Evolutionary conservation across 2,113 vertebrate genomes (phyloP).

Genomic region (Morphnarchus princeps): DNA sequence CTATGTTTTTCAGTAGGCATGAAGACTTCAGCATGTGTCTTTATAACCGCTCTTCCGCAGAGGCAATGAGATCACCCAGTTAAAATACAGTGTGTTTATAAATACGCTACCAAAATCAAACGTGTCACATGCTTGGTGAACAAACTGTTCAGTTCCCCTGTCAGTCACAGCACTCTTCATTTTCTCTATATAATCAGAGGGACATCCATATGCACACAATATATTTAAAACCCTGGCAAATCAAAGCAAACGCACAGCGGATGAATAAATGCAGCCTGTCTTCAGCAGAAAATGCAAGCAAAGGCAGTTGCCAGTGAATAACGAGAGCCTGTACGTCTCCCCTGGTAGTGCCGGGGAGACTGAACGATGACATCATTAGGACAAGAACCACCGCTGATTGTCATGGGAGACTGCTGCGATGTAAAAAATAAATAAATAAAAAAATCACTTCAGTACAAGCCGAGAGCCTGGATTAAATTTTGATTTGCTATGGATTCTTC

Average conservation of each 20-base stretch:
- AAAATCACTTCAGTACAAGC: neutral
- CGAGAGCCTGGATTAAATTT: neutral
- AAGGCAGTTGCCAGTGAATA: neutral
- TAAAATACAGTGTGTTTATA: neutral
- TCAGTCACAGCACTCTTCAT: neutral
- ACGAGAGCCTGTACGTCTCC: rapidly evolving
- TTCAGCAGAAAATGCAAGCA: neutral
- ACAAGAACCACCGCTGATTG: neutral
- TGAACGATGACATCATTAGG: neutral
- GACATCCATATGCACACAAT: neutral
- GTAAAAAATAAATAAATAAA: neutral
- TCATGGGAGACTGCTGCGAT: neutral
- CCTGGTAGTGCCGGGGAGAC: neutral
- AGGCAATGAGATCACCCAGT: neutral
- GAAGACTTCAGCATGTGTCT: neutral
- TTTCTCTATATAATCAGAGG: neutral
- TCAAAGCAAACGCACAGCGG: neutral
- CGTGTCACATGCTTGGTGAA: neutral
- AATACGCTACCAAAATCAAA: neutral
- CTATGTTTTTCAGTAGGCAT: neutral
- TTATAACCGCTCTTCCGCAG: neutral
- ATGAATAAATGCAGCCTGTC: neutral
- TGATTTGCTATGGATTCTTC: neutral
- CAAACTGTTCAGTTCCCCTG: neutral
- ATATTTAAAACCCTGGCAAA: neutral